Evolutionary conservation across 2,797 vertebrate genomes (phyloP).

Genomic region (Artibeus lituratus): DNA sequence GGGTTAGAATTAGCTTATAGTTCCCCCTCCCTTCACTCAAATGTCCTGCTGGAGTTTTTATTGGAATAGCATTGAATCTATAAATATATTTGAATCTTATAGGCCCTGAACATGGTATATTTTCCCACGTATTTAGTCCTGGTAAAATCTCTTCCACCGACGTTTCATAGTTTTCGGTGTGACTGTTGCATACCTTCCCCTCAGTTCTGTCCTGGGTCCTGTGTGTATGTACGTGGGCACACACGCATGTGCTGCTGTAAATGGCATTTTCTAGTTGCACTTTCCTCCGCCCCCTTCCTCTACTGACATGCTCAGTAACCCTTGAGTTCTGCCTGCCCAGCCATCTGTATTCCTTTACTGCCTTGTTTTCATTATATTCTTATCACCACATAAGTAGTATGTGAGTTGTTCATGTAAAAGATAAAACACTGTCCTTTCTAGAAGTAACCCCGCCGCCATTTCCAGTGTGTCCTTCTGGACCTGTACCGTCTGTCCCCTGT

Average conservation of each 20-base stretch:
- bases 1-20: neutral
- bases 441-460: neutral
- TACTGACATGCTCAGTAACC: neutral
- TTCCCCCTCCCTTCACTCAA: neutral
- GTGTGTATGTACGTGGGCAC: neutral
- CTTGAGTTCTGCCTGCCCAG: neutral
- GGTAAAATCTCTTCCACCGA: neutral
- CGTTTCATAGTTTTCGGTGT: neutral
- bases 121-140: neutral
- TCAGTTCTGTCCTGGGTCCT: neutral
- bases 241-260: neutral
- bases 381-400: neutral
- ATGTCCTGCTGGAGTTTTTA: neutral
- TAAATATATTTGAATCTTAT: too few relatives aligned
- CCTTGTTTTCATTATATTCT: neutral
- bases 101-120: neutral
- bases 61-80: too few relatives aligned
- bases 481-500: too few relatives aligned
- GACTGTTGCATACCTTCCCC: neutral
- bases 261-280: neutral
- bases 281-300: neutral
- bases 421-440: neutral
- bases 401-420: constrained; percentile 1
- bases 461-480: neutral
- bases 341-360: neutral